phyloP scores from a whole-genome alignment of 2,113 vertebrate species.

The Craseonycteris thonglongyai region DNA sequence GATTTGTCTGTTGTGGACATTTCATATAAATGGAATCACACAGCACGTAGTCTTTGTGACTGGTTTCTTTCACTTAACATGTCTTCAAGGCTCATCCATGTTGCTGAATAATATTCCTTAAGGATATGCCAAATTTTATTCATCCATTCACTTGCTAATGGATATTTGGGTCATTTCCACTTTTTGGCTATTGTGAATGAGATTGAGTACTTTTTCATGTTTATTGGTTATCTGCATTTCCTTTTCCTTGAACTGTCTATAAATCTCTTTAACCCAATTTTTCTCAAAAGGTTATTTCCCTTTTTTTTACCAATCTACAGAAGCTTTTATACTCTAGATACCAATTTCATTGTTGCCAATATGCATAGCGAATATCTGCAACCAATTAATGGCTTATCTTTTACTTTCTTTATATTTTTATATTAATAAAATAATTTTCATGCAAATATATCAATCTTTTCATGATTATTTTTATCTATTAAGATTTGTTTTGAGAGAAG shows the following conservation, averaged over 20 bases:
- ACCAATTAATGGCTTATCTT: background rate
- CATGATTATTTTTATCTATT: background rate
- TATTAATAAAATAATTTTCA: background rate
- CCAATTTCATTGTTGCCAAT: background rate
- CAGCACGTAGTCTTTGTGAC: no score
- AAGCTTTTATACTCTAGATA: background rate
- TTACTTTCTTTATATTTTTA: background rate
- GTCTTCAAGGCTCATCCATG: no score
- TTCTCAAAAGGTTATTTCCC: background rate
- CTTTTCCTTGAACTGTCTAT: background rate
- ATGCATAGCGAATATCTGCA: background rate
- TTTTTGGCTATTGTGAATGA: no score
- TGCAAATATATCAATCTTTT: background rate
- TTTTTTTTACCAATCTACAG: background rate
- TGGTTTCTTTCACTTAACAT: no score
- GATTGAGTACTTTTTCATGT: background rate
- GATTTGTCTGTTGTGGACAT: no score
- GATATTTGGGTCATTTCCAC: no score
- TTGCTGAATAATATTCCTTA: no score
- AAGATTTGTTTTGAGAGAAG: no score
- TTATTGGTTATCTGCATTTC: background rate
- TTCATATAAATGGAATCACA: no score
- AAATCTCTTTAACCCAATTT: background rate
- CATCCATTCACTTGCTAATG: no score
- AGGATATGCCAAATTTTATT: no score